Conservation (phyloP, 2,113 vertebrate species). For the Rhagologus leucostigma region DNA sequence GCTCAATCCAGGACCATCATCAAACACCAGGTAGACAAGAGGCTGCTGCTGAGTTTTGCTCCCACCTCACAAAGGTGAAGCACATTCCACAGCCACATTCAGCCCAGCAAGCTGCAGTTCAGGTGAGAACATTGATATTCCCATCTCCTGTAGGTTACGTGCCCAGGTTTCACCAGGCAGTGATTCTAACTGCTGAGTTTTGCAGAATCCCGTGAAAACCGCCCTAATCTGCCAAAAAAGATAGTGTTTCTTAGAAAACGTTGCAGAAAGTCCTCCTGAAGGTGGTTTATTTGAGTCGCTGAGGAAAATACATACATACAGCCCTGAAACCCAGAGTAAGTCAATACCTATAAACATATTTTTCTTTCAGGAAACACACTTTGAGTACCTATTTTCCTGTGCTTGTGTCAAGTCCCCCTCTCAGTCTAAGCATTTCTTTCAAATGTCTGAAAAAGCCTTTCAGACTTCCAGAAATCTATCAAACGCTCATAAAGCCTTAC, state of each 20-base stretch:
- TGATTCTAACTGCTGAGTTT: background rate
- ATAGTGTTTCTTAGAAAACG: background rate
- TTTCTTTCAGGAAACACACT: background rate
- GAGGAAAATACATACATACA: background rate
- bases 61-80: background rate
- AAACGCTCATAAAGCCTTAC: background rate
- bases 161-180: background rate
- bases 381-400: background rate
- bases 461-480: background rate
- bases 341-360: background rate
- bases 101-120: background rate
- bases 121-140: background rate
- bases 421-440: background rate
- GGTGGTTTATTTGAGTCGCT: background rate
- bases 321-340: background rate
- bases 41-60: background rate
- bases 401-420: background rate
- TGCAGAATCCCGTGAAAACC: background rate
- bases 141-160: background rate
- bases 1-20: background rate
- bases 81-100: background rate
- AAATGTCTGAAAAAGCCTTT: background rate
- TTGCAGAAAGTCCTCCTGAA: background rate
- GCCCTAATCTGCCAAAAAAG: background rate
- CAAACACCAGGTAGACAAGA: background rate